Evolutionary conservation across 1,140 invertebrate species (phyloP).

Genomic region (Heliconius hewitsoni): DNA sequence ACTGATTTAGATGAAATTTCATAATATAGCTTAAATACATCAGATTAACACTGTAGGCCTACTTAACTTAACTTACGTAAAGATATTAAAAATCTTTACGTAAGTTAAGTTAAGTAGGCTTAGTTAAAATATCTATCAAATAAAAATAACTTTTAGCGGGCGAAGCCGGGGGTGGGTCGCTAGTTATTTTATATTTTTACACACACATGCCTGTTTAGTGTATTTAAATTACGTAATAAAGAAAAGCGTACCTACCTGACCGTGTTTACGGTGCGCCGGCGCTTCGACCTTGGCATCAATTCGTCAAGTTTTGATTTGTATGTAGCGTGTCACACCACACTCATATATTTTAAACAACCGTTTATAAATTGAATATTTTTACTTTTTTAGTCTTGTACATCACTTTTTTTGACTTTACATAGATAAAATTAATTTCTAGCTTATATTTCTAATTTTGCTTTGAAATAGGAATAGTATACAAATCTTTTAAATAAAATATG

Average conservation of each 20-base stretch:
- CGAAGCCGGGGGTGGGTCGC: too few species aligned
- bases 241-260: constrained; percentile 32
- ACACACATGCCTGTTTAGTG: neutral
- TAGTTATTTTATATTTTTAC: neutral
- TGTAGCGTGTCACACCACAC: neutral
- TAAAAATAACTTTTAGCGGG: too few species aligned
- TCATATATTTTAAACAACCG: neutral
- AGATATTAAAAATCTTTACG: too few species aligned
- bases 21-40: too few species aligned
- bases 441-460: too few species aligned
- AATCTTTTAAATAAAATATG: too few species aligned
- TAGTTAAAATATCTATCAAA: too few species aligned
- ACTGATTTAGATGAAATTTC: too few species aligned
- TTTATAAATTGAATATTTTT: neutral
- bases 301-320: constrained; percentile 39
- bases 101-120: too few species aligned
- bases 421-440: neutral
- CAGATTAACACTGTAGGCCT: too few species aligned
- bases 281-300: constrained; percentile 50
- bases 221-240: neutral
- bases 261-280: constrained; percentile 39
- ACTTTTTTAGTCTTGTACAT: neutral
- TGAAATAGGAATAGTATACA: too few species aligned
- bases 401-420: neutral
- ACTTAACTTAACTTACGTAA: too few species aligned